phyloP scores from a whole-genome alignment of 2,888 invertebrate genomes.

The Siphonodentalium dalli region DNA sequence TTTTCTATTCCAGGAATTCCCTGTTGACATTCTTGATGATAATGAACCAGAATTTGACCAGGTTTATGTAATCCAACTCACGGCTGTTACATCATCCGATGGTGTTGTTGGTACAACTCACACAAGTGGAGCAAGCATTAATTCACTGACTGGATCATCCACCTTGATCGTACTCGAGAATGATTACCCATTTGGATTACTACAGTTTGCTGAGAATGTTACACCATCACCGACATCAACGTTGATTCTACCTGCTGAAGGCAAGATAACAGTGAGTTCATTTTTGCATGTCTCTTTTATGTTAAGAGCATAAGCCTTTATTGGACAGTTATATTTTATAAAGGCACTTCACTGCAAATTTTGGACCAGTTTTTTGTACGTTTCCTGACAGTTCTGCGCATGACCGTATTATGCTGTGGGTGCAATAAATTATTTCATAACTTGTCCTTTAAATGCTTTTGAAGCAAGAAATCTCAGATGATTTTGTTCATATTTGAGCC shows the following conservation, averaged over 20 bases:
- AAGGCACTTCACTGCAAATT: too few relatives aligned
- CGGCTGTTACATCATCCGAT: conserved; percentile 42
- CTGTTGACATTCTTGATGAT: conserved; percentile 47
- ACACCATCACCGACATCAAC: conserved; percentile 41
- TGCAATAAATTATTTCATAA: too few relatives aligned
- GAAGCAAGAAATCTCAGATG: too few relatives aligned
- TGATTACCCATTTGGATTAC: conserved; percentile 58
- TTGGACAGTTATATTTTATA: too few relatives aligned
- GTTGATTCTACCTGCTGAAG: conserved; percentile 37
- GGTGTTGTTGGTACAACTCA: conserved; percentile 53
- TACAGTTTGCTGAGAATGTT: conserved; percentile 51
- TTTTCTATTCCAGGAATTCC: conserved; percentile 42
- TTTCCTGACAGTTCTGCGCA: too few relatives aligned
- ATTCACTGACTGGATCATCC: conserved; percentile 28
- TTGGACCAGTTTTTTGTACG: too few relatives aligned
- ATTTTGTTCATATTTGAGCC: too few relatives aligned
- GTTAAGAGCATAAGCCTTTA: too few relatives aligned
- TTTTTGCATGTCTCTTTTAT: too few relatives aligned
- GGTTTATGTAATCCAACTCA: conserved; percentile 46
- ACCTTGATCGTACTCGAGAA: conserved; percentile 48
- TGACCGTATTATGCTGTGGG: too few relatives aligned
- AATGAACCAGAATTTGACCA: conserved; percentile 52
- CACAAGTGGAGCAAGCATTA: conserved; percentile 60
- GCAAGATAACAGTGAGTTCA: conserved; percentile 37
- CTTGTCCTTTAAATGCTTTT: too few relatives aligned